Evolutionary conservation across 92 coral and sea anemone genomes (phyloP).

Genomic region (Diadumene lineata): DNA sequence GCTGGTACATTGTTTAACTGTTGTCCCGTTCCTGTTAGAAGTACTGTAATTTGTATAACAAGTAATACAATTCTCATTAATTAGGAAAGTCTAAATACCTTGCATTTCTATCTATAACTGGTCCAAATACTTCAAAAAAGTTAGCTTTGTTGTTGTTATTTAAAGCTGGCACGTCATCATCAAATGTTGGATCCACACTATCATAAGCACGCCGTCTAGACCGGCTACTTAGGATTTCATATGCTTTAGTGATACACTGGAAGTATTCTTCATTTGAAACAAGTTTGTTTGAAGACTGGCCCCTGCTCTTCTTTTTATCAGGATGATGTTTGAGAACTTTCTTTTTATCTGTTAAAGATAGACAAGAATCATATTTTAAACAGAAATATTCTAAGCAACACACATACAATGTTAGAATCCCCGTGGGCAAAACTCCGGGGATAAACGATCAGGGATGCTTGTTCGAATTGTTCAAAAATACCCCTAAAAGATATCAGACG

Average conservation of each 20-base stretch:
- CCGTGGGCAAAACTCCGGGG: too few relatives aligned
- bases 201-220: conserved; percentile 84
- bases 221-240: conserved; percentile 81
- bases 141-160: conserved; percentile 73
- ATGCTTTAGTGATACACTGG: conserved; percentile 91
- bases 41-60: too few relatives aligned
- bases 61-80: too few relatives aligned
- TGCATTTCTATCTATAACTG: conserved; percentile 82
- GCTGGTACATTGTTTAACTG: too few relatives aligned
- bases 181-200: conserved; percentile 86
- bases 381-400: too few relatives aligned
- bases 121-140: conserved; percentile 81
- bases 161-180: conserved; percentile 74
- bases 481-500: too few relatives aligned
- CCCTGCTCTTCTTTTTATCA: conserved; percentile 69
- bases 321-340: conserved; percentile 95
- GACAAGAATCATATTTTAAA: too few relatives aligned
- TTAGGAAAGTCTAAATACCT: too few relatives aligned
- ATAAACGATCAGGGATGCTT: too few relatives aligned
- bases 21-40: too few relatives aligned
- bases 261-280: conserved; percentile 68
- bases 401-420: too few relatives aligned
- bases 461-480: too few relatives aligned
- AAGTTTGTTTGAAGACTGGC: conserved; percentile 22
- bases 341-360: conserved; percentile 62